phyloP scores from a whole-genome alignment of 2,888 invertebrate species.

The Morpho deidamia region DNA sequence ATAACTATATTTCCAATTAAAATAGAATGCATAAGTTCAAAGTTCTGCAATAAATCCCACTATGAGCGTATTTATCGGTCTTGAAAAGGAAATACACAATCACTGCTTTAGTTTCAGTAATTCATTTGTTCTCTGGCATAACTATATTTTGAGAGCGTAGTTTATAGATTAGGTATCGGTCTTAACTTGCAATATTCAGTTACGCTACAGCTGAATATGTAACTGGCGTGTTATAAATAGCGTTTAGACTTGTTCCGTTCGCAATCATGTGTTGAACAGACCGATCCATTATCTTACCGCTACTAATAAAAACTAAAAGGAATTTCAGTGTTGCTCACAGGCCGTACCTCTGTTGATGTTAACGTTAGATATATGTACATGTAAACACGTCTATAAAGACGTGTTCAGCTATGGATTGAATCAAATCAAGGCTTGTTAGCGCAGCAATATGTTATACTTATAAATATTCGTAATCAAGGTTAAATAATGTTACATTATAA shows the following conservation, averaged over 20 bases:
- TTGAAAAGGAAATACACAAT: too few species aligned
- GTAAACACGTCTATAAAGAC: not conserved
- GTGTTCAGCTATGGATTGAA: not conserved
- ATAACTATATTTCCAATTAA: too few species aligned
- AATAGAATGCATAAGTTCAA: too few species aligned
- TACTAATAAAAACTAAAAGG: slow-evolving; percentile 70
- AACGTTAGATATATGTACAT: slow-evolving; percentile 6
- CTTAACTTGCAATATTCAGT: slow-evolving; percentile 64
- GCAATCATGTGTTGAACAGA: slow-evolving; percentile 60
- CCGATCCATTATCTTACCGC: slow-evolving; percentile 67
- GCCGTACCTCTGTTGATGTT: slow-evolving; percentile 26
- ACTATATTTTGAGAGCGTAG: too few species aligned
- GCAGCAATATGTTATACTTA: too few species aligned
- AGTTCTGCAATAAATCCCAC: too few species aligned
- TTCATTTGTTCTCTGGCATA: too few species aligned
- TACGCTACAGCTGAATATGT: slow-evolving; percentile 54
- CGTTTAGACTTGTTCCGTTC: slow-evolving; percentile 53
- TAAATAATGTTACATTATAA: too few species aligned
- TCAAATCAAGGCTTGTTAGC: not conserved
- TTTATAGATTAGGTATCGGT: not conserved
- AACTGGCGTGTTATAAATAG: slow-evolving; percentile 65
- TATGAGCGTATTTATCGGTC: too few species aligned
- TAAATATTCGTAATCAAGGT: too few species aligned
- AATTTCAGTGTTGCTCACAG: slow-evolving; percentile 45
- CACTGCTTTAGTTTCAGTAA: too few species aligned